A percentile compares a stretch with the other conserved stretches of the same genome.
Conservation (phyloP, 2,113 vertebrate species). For the Artemisiospiza belli region DNA sequence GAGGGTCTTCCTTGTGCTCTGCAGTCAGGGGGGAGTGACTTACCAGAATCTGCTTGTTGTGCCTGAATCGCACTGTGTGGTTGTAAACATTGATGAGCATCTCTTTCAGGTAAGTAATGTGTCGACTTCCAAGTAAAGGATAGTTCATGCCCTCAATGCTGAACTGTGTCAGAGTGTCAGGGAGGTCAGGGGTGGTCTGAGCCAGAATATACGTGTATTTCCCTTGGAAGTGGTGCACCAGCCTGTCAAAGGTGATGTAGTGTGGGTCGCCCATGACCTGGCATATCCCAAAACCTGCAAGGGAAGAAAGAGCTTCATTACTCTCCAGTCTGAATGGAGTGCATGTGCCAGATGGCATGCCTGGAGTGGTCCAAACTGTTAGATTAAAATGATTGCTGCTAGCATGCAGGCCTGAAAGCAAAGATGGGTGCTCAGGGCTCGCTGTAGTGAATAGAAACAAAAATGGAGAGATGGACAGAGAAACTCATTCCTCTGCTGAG, state of each 20-base stretch:
- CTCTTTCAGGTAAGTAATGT: constrained; percentile 62
- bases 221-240: constrained; percentile 79
- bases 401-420: neutral
- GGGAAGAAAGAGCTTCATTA: neutral
- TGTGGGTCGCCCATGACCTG: constrained; percentile 70
- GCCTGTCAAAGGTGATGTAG: constrained; percentile 79
- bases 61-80: constrained; percentile 77
- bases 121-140: neutral
- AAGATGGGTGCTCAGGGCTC: neutral
- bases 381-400: neutral
- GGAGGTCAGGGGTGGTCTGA: constrained; percentile 64
- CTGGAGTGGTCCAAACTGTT: neutral
- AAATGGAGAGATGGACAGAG: neutral
- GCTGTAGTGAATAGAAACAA: neutral
- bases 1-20: neutral
- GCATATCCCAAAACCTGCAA: constrained; percentile 78
- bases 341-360: neutral
- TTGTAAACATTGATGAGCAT: constrained; percentile 79
- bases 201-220: constrained; percentile 74
- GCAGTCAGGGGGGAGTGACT: constrained; percentile 23
- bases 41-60: constrained; percentile 72
- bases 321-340: neutral
- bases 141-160: constrained; percentile 76
- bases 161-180: constrained; percentile 70
- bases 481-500: neutral